Evolutionary conservation across 2,113 vertebrate genomes (phyloP).

Genomic region (Ageneiosus marmoratus): DNA sequence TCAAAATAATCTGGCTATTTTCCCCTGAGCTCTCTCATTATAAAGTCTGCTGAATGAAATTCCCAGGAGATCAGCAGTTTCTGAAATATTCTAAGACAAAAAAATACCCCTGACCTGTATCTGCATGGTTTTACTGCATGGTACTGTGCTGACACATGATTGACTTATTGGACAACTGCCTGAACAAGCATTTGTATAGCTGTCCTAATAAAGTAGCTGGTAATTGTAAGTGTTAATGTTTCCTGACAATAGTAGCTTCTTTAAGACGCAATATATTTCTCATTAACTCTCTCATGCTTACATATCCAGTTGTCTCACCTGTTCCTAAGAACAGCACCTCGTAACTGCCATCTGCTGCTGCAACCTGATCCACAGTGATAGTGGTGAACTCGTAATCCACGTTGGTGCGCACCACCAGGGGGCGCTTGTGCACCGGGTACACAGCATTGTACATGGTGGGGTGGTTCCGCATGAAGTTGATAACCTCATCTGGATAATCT

Average conservation of each 20-base stretch:
- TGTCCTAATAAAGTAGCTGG: neutral
- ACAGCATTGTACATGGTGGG: constrained; percentile 94
- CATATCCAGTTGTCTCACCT: constrained; percentile 71
- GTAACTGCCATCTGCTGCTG: constrained; percentile 94
- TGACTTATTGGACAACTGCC: neutral
- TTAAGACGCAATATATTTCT: neutral
- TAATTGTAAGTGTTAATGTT: neutral
- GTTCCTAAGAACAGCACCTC: constrained; percentile 99
- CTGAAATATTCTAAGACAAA: neutral
- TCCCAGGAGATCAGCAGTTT: neutral
- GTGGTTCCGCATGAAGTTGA: constrained; percentile 98
- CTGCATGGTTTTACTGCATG: neutral
- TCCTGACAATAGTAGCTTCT: neutral
- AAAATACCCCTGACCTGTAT: neutral
- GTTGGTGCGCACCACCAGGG: constrained; percentile 92
- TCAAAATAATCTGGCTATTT: constrained; percentile 1
- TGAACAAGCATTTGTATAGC: too few species aligned
- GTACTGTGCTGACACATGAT: neutral
- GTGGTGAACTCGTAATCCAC: constrained; percentile 96
- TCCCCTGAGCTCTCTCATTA: too few species aligned
- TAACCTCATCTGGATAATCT: constrained; percentile 97
- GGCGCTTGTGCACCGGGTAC: constrained; percentile 94
- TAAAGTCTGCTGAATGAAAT: too few species aligned
- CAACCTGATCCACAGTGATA: constrained; percentile 95
- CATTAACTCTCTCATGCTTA: neutral